phyloP scores from a whole-genome alignment of 2,888 invertebrate genomes.

The Amphipoea oculea region DNA sequence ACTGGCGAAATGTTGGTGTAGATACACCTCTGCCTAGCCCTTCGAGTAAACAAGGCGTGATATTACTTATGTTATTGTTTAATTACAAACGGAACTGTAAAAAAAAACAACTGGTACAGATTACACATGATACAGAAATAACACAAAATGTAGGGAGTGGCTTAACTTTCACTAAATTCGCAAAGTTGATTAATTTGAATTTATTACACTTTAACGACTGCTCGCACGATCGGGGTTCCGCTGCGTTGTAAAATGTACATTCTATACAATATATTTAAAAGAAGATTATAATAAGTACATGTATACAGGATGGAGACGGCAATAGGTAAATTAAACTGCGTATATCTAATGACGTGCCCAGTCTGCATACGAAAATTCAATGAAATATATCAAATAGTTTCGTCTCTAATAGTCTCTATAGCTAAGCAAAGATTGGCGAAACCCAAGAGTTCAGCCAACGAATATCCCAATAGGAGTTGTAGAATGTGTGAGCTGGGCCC shows the following conservation, averaged over 20 bases:
- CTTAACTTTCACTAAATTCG: slow-evolving; percentile 63
- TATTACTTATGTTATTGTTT: not conserved
- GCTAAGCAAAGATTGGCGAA: no score
- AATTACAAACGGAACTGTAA: not conserved
- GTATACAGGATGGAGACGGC: no score
- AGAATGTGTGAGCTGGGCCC: not conserved
- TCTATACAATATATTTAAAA: no score
- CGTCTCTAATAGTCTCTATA: no score
- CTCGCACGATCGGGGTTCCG: slow-evolving; percentile 39
- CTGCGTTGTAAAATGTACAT: not conserved
- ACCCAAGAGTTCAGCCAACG: not conserved
- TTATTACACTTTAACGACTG: slow-evolving; percentile 42
- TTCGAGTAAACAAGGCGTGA: not conserved
- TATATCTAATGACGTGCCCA: no score
- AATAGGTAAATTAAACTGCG: no score
- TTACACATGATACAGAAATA: slow-evolving; percentile 22
- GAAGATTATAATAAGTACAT: no score
- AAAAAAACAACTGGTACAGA: slow-evolving; percentile 3
- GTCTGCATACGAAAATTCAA: no score
- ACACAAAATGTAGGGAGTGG: slow-evolving; percentile 43
- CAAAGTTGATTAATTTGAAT: slow-evolving; percentile 63
- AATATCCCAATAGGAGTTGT: not conserved
- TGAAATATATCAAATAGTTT: no score
- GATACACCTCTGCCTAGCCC: not conserved
- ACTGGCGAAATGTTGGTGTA: not conserved